phyloP scores from a whole-genome alignment of 2,888 invertebrate species.

The Desoria tigrina region DNA sequence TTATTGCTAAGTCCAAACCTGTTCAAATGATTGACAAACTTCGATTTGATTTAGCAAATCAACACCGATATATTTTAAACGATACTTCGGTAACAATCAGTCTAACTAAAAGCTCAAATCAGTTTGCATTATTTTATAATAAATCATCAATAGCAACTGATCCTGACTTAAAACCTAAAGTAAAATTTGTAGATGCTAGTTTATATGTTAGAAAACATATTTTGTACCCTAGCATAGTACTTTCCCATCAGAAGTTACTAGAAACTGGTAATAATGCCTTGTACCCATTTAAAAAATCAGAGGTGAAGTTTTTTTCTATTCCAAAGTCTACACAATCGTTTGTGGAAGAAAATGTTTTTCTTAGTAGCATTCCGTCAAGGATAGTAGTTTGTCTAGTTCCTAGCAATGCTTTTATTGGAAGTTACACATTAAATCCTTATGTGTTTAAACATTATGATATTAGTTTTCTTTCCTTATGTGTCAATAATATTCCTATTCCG shows the following conservation, averaged over 20 bases:
- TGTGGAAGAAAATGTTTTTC: conserved; percentile 54
- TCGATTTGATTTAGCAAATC: conserved; percentile 33
- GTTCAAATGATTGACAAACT: conserved; percentile 37
- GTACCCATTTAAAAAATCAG: conserved; percentile 46
- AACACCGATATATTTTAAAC: conserved; percentile 38
- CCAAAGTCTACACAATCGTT: conserved; percentile 47
- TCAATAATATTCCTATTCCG: conserved; percentile 52
- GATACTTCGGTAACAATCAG: conserved; percentile 32
- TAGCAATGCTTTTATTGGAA: conserved; percentile 47
- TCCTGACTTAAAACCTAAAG: conserved; percentile 22
- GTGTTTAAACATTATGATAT: conserved; percentile 50
- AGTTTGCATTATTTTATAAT: conserved; percentile 29
- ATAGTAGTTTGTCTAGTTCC: conserved; percentile 54
- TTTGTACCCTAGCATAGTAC: conserved; percentile 40
- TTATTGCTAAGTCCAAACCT: conserved; percentile 20
- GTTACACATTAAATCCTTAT: conserved; percentile 46
- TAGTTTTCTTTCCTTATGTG: conserved; percentile 34
- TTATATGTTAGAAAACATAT: conserved; percentile 45
- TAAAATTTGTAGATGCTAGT: conserved; percentile 43
- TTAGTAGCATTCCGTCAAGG: conserved; percentile 54
- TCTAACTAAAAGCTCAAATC: conserved; percentile 26
- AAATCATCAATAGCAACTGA: background rate
- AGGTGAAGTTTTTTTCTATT: conserved; percentile 48
- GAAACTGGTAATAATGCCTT: conserved; percentile 36
- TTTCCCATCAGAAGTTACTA: conserved; percentile 48